Conservation (phyloP, 92 coral and sea anemone species). For the Muricea muricata region DNA sequence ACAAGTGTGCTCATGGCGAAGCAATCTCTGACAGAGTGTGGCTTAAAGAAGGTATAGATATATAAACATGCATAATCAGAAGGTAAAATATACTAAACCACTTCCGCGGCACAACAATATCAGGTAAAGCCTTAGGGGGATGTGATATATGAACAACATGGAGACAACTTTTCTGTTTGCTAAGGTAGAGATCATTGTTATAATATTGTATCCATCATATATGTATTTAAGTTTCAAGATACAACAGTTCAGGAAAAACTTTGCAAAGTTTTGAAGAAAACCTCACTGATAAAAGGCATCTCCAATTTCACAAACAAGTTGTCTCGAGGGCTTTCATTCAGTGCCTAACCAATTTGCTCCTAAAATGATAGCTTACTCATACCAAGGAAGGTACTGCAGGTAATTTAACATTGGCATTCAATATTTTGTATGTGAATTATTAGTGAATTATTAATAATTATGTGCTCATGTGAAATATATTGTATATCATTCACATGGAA, state of each 20-base stretch:
- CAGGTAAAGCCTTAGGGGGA: too few species aligned
- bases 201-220: neutral
- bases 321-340: conserved; percentile 11
- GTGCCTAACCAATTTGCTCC: conserved; percentile 11
- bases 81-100: too few species aligned
- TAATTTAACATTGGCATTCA: neutral
- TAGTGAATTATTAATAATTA: neutral
- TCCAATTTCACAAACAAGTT: conserved; percentile 8
- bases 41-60: conserved; percentile 54
- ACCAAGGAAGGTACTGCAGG: conserved; percentile 44
- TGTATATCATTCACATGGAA: neutral
- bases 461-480: neutral
- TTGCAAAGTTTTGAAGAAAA: conserved; percentile 3
- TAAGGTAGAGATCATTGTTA: neutral
- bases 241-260: conserved; percentile 4
- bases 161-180: too few species aligned
- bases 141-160: too few species aligned
- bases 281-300: conserved; percentile 18
- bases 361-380: conserved; percentile 20
- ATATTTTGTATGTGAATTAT: neutral
- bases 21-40: conserved; percentile 42
- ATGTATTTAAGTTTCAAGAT: neutral
- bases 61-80: too few species aligned
- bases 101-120: neutral
- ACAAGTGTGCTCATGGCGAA: conserved; percentile 61